Evolutionary conservation across 2,797 vertebrate species (phyloP).

Genomic region (Hydrocynus forskahlii): DNA sequence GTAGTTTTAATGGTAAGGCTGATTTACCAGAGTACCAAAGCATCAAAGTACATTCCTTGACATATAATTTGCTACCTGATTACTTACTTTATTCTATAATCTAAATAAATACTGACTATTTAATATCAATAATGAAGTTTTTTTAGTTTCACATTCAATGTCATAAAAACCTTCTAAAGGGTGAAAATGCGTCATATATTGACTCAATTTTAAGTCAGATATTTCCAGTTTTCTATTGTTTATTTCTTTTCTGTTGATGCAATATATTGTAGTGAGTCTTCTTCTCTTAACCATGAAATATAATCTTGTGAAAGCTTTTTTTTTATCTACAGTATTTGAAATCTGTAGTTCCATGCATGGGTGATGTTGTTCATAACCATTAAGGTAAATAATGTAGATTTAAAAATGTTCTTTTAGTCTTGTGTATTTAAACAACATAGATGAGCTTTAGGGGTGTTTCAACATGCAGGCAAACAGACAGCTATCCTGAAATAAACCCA

Average conservation of each 20-base stretch:
- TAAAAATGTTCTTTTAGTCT: no score
- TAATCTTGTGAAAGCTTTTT: background rate
- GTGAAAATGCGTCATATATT: background rate
- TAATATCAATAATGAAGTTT: background rate
- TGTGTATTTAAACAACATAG: background rate
- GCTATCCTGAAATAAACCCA: conserved; percentile 4
- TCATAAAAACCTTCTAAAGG: no score
- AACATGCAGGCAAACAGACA: background rate
- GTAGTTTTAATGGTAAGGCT: no score
- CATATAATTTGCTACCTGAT: background rate
- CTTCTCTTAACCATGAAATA: background rate
- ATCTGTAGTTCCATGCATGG: no score
- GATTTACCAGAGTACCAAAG: no score
- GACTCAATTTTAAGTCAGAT: background rate
- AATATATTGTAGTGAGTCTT: background rate
- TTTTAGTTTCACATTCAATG: background rate
- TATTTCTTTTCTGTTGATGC: background rate
- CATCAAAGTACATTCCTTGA: no score
- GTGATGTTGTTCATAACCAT: background rate
- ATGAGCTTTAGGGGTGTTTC: background rate
- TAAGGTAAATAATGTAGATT: background rate
- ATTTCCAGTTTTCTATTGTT: background rate
- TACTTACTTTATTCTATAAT: background rate
- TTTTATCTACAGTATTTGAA: no score
- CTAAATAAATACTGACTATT: background rate